phyloP scores from a whole-genome alignment of 2,888 invertebrate species.

The Morinoia aosen region DNA sequence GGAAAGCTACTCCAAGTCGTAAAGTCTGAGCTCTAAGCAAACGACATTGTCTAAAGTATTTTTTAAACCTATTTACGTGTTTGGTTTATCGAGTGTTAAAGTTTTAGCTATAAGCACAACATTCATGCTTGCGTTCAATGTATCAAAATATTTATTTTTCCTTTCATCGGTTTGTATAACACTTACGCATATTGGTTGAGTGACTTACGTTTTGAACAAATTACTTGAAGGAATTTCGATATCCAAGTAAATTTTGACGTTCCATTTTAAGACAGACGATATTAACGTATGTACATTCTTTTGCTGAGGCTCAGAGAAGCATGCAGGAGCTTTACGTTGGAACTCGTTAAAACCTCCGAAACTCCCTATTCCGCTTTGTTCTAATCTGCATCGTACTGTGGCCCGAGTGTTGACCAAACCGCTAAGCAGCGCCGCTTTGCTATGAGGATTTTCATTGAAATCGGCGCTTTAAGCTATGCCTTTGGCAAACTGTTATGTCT shows the following conservation, averaged over 20 bases:
- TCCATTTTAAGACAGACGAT: not conserved
- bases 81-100: too few relatives aligned
- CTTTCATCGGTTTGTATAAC: too few relatives aligned
- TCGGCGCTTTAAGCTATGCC: not conserved
- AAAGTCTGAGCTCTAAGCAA: too few relatives aligned
- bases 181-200: too few relatives aligned
- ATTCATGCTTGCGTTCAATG: too few relatives aligned
- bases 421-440: not conserved
- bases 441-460: not conserved
- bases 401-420: not conserved
- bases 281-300: not conserved
- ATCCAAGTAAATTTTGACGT: not conserved
- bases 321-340: not conserved
- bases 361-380: not conserved
- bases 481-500: constrained; percentile 3
- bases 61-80: too few relatives aligned
- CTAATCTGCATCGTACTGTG: not conserved
- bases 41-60: too few relatives aligned
- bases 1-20: too few relatives aligned
- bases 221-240: not conserved
- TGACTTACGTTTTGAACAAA: too few relatives aligned
- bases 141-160: too few relatives aligned
- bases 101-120: too few relatives aligned
- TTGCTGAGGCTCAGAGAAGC: not conserved
- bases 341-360: not conserved